phyloP scores from a whole-genome alignment of 2,888 invertebrate genomes.

The Luperina nickerlii region DNA sequence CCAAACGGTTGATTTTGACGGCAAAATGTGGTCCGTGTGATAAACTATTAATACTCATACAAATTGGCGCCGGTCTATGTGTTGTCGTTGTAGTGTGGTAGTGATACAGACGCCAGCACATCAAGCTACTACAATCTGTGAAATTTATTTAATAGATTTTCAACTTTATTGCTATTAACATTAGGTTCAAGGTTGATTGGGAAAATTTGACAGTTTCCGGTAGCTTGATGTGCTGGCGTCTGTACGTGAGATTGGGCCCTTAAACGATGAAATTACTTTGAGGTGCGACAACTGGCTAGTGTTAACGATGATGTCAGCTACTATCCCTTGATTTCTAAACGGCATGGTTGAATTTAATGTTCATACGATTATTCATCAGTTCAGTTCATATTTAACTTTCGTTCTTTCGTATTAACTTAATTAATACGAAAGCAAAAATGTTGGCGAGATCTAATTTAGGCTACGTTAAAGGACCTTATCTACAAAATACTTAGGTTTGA shows the following conservation, averaged over 20 bases:
- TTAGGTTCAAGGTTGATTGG: too few relatives aligned
- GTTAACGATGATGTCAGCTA: neutral
- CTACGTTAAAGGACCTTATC: neutral
- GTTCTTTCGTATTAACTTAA: neutral
- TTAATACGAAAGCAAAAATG: neutral
- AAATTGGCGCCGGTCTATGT: neutral
- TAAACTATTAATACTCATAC: neutral
- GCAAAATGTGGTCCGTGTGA: too few relatives aligned
- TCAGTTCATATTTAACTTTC: neutral
- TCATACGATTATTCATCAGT: neutral
- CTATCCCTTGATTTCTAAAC: neutral
- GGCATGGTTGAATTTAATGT: neutral
- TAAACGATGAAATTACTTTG: neutral
- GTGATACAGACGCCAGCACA: neutral
- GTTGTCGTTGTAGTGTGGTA: neutral
- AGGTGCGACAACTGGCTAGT: neutral
- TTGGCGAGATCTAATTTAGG: neutral
- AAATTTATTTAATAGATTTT: too few relatives aligned
- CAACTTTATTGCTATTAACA: too few relatives aligned
- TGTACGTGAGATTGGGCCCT: neutral
- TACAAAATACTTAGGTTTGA: neutral
- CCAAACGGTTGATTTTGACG: neutral
- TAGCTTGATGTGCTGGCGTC: too few relatives aligned
- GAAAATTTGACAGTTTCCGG: too few relatives aligned
- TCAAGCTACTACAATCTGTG: too few relatives aligned